Evolutionary conservation across 2,113 vertebrate genomes (phyloP).

Genomic region (Arothron firmamentum): DNA sequence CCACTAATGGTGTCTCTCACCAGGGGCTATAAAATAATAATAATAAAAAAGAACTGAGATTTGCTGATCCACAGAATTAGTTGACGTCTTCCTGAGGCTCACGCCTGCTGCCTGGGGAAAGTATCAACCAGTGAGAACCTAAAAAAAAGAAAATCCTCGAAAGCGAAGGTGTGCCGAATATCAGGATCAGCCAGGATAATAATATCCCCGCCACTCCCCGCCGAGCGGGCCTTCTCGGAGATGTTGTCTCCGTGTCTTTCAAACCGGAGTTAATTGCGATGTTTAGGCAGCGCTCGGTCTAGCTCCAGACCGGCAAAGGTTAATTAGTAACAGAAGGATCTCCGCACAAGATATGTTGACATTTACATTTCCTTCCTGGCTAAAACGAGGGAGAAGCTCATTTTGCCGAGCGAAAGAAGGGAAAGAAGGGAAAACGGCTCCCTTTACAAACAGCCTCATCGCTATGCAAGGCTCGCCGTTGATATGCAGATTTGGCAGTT

Average conservation of each 20-base stretch:
- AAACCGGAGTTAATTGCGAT: slow-evolving; percentile 67
- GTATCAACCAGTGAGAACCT: slow-evolving; percentile 37
- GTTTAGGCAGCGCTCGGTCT: slow-evolving; percentile 65
- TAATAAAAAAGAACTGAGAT: slow-evolving; percentile 64
- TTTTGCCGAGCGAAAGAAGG: slow-evolving; percentile 50
- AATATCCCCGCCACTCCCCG: slow-evolving; percentile 43
- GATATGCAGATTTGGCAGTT: slow-evolving; percentile 75
- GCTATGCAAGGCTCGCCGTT: slow-evolving; percentile 66
- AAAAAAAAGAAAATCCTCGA: slow-evolving; percentile 11
- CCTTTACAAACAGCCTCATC: slow-evolving; percentile 66
- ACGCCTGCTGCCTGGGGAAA: slow-evolving; percentile 35
- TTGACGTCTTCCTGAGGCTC: slow-evolving; percentile 44
- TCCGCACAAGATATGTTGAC: slow-evolving; percentile 70
- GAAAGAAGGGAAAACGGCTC: slow-evolving; percentile 38
- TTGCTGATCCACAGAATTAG: slow-evolving; percentile 56
- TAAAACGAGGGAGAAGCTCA: slow-evolving; percentile 53
- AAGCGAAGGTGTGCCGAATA: slow-evolving; percentile 12
- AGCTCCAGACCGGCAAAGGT: slow-evolving; percentile 69
- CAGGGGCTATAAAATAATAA: slow-evolving; percentile 50
- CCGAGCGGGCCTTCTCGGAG: slow-evolving; percentile 40
- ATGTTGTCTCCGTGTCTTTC: slow-evolving; percentile 60
- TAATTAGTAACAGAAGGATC: slow-evolving; percentile 75
- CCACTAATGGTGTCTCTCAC: slow-evolving; percentile 45
- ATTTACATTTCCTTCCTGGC: slow-evolving; percentile 70
- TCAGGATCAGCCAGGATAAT: slow-evolving; percentile 46